Evolutionary conservation across 2,113 vertebrate species (phyloP).

Genomic region (Passer domesticus): DNA sequence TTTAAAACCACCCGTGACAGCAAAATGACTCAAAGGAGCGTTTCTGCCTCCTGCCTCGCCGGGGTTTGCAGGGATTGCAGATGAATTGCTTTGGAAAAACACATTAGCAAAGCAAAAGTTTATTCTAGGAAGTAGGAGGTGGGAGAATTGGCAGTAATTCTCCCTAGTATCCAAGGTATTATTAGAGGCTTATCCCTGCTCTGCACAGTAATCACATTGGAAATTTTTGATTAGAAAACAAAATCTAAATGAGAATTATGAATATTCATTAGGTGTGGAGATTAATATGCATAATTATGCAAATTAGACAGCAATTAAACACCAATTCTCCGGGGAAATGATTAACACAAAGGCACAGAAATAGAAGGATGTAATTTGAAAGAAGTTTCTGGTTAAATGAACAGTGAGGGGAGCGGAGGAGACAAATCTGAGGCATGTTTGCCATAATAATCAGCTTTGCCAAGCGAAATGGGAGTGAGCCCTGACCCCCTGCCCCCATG

Average conservation of each 20-base stretch:
- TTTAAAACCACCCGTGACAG: neutral
- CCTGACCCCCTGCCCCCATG: neutral
- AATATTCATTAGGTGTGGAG: slow-evolving; percentile 89
- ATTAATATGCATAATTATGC: slow-evolving; percentile 99
- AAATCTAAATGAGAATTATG: slow-evolving; percentile 85
- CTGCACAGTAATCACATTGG: slow-evolving; percentile 62
- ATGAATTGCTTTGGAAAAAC: slow-evolving; percentile 64
- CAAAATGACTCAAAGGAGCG: neutral
- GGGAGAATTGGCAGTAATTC: slow-evolving; percentile 65
- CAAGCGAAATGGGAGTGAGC: neutral
- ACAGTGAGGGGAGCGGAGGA: slow-evolving; percentile 51
- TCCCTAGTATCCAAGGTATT: slow-evolving; percentile 68
- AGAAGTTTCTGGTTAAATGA: slow-evolving; percentile 70
- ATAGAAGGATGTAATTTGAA: slow-evolving; percentile 68
- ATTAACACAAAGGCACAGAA: slow-evolving; percentile 69
- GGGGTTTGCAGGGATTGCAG: slow-evolving; percentile 50
- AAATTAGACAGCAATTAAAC: slow-evolving; percentile 96
- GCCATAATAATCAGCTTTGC: slow-evolving; percentile 62
- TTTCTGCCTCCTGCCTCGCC: neutral
- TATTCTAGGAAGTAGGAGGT: slow-evolving; percentile 69
- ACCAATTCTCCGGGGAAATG: slow-evolving; percentile 65
- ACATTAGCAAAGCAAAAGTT: slow-evolving; percentile 71
- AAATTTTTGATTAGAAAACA: slow-evolving; percentile 91
- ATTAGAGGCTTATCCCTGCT: slow-evolving; percentile 63
- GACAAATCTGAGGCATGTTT: neutral